Base-by-base conservation (phyloP, 2,797 vertebrate genomes). In the Crocodylus rhombifer region DNA sequence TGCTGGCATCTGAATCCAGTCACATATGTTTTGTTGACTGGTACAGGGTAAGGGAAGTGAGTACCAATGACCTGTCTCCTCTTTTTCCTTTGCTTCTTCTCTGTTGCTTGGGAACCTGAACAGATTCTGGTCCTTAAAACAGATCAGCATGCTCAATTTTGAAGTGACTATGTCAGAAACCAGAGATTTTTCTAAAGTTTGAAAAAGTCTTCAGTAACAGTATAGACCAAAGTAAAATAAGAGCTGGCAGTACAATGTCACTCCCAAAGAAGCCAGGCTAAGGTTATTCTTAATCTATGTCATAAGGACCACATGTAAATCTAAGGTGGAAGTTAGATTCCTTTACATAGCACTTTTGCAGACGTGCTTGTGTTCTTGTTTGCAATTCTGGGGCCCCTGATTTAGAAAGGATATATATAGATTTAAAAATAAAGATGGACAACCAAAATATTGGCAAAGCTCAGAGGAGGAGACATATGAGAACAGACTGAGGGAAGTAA, bases 401-500 rank as follows among this genome's bases (percentile, higher is more conserved):
- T 7, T 61, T n/a, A 51, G 81, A 57, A 56, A 14, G 71, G n/a
- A 77, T 74, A 86, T 80, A 81, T 28, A 73, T 1, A 30, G 74
- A 93, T 86, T 92, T 87, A 92, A 95, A 82, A 0, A 0, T 33
- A 18, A 77, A 73, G 71, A 91, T 36, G 64, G 71, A 76, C 73
- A 80, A 89, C 69, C 75, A 94, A 92, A 62, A 78, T n/a, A 30
- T 28, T 64, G 30, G 42, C 75, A 89, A 89, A 61, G 77, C 30
- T 87, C n/a, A 36, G 61, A 55, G 71, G 91, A 88, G 61, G 62
- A 78, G 67, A 74, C 63, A 86, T 15, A 89, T 8, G 61, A 93
- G 64, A 92, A 92, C 89, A 93, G 69, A 90, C 88, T 55, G 83
- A 0, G 4, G 90, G 89, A 94, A 89, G 79, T 8, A 78, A 51